These are phyloP conservation scores for Cataglyphis cursor DNA, from an alignment of 2,888 invertebrate genomes.

Conservation along the genomic window DNA sequence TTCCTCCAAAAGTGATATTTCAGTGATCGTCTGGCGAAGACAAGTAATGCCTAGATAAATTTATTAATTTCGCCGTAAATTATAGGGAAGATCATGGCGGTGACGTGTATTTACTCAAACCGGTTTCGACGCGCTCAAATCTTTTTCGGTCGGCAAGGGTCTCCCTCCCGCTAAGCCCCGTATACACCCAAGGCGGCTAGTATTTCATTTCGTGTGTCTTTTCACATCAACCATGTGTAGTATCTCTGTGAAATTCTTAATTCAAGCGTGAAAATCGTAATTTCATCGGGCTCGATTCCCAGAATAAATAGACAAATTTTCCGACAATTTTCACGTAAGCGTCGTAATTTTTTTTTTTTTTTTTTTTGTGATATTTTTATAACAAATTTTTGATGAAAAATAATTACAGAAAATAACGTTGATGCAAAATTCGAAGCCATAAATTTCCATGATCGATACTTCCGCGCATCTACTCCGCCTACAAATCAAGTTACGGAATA, in stretches of 20 bases:
- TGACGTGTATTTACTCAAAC: slow-evolving; percentile 66
- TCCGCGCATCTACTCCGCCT: neutral
- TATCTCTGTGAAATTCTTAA: slow-evolving; percentile 42
- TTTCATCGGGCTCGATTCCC: neutral
- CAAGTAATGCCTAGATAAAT: slow-evolving; percentile 56
- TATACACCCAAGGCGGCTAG: slow-evolving; percentile 23
- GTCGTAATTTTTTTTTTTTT: neutral
- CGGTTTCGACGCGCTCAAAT: slow-evolving; percentile 64
- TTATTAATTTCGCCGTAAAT: slow-evolving; percentile 59
- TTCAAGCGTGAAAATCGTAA: slow-evolving; percentile 34
- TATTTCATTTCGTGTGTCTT: slow-evolving; percentile 37
- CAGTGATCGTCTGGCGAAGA: slow-evolving; percentile 6
- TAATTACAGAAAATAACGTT: neutral
- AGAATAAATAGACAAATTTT: neutral
- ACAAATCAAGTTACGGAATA: neutral
- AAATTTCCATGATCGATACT: slow-evolving; percentile 10
- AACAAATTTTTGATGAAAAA: neutral
- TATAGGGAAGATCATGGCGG: slow-evolving; percentile 48
- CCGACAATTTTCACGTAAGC: neutral
- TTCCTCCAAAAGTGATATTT: slow-evolving; percentile 12
- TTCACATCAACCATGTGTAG: slow-evolving; percentile 42
- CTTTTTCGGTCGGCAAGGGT: slow-evolving; percentile 47
- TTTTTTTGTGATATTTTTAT: neutral
- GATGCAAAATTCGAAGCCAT: neutral
- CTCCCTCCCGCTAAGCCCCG: neutral